A percentile compares a stretch with the other conserved stretches of the same genome.
Evolutionary conservation across 2,113 vertebrate genomes (phyloP).

Genomic region (Brachyhypopomus occidentalis): DNA sequence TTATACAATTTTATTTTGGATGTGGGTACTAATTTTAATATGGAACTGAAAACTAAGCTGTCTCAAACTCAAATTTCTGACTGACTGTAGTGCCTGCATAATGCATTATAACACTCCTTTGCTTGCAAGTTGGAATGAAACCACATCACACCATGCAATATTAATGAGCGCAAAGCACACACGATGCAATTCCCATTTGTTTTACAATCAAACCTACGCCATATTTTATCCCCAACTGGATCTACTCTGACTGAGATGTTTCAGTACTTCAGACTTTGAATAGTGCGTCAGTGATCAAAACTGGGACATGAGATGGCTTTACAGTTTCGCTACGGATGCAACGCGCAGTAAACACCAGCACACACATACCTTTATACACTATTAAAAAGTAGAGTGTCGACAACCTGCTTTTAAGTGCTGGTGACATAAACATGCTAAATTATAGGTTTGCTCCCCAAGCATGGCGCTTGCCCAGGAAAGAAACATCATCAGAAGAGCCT

Average conservation of each 20-base stretch:
- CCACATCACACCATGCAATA: not conserved
- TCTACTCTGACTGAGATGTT: not conserved
- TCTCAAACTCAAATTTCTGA: not conserved
- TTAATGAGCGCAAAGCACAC: not conserved
- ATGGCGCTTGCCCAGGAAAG: not conserved
- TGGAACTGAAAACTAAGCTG: conserved; percentile 7
- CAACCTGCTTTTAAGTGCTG: not conserved
- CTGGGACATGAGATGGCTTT: not conserved
- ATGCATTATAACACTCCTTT: not conserved
- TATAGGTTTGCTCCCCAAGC: not conserved
- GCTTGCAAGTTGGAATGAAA: not conserved
- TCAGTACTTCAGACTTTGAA: conserved; percentile 11
- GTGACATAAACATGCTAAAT: not conserved
- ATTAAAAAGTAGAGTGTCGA: not conserved
- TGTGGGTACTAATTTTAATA: not conserved
- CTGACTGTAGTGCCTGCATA: conserved; percentile 1
- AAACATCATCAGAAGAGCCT: not conserved
- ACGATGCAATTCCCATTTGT: not conserved
- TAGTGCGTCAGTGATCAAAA: not conserved
- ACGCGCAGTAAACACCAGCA: conserved; percentile 1
- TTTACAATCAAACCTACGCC: conserved; percentile 8
- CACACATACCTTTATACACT: not conserved
- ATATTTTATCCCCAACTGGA: not conserved
- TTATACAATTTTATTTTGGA: not conserved
- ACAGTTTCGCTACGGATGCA: not conserved